A percentile compares a stretch with the other conserved stretches of the same genome.
phyloP scores from a whole-genome alignment of 1,140 invertebrate species.

The Doryteuthis pealeii region DNA sequence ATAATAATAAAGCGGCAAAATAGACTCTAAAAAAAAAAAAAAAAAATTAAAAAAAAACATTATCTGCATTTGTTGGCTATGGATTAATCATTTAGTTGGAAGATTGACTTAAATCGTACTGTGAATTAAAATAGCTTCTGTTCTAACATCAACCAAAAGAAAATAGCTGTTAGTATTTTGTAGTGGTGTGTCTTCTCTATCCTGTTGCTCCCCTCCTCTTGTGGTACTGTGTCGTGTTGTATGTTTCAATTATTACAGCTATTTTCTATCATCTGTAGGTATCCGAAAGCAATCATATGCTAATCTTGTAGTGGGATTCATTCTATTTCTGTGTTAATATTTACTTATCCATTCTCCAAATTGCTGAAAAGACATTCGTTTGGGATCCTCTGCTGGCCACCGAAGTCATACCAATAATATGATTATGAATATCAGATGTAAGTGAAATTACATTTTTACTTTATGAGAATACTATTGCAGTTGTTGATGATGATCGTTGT shows the following conservation, averaged over 20 bases:
- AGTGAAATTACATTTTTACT: conserved; percentile 15
- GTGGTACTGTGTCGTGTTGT: background rate
- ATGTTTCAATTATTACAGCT: background rate
- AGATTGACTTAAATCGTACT: background rate
- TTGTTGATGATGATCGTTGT: no score
- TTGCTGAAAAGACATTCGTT: conserved; percentile 19
- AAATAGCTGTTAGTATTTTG: background rate
- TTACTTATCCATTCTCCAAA: conserved; percentile 34
- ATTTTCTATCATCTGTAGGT: conserved; percentile 29
- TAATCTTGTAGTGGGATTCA: conserved; percentile 23
- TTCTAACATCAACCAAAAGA: background rate
- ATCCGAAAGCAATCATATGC: conserved; percentile 28
- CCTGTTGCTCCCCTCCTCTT: background rate
- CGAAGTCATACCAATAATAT: conserved; percentile 16
- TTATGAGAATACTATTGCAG: no score
- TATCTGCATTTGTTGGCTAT: no score
- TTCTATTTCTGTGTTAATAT: conserved; percentile 31
- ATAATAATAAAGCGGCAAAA: no score
- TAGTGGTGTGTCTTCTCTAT: background rate
- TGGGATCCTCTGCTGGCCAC: conserved; percentile 9
- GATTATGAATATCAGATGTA: conserved; percentile 50
- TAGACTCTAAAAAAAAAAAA: no score
- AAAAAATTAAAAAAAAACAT: no score
- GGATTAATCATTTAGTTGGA: no score
- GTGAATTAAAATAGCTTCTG: background rate